phyloP scores from a whole-genome alignment of 37 sponge, comb jelly and placozoan genomes.

The Spongilla lacustris region DNA sequence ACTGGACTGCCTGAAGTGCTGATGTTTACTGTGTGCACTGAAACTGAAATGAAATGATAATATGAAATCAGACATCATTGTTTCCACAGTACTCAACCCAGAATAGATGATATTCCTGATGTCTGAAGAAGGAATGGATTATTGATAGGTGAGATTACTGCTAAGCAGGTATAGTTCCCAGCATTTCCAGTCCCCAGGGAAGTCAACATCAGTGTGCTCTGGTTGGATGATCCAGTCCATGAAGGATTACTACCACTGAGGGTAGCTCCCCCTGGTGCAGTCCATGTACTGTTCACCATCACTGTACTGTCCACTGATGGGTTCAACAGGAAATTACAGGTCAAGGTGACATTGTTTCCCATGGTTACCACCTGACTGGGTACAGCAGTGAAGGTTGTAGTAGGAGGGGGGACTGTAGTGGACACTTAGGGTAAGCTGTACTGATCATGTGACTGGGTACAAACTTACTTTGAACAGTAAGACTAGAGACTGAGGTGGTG shows the following conservation, averaged over 20 bases:
- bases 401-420: background rate
- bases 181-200: background rate
- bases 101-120: background rate
- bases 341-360: background rate
- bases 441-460: too few relatives aligned
- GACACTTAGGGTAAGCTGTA: too few relatives aligned
- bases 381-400: background rate
- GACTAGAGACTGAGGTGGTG: too few relatives aligned
- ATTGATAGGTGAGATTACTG: too few relatives aligned
- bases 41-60: background rate
- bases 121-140: background rate
- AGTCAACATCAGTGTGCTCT: background rate
- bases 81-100: too few relatives aligned
- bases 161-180: too few relatives aligned
- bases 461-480: too few relatives aligned
- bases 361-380: background rate
- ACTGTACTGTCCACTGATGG: background rate
- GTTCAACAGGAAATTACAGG: background rate
- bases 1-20: background rate
- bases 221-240: background rate
- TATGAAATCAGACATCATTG: too few relatives aligned
- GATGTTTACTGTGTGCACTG: background rate
- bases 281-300: background rate
- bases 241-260: background rate
- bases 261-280: background rate